phyloP scores from a whole-genome alignment of 92 coral and sea anemone genomes.

The Actinostola sp. region DNA sequence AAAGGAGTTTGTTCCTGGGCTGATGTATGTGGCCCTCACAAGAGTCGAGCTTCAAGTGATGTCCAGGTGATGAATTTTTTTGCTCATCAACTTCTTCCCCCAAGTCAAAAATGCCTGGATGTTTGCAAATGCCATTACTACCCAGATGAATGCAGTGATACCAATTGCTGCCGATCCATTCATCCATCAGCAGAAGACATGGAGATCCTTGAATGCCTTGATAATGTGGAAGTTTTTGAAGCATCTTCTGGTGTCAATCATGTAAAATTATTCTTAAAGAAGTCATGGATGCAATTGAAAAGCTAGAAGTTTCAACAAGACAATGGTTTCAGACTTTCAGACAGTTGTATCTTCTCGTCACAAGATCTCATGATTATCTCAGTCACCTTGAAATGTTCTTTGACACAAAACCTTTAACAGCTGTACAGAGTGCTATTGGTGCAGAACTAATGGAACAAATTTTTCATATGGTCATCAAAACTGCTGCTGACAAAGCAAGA shows the following conservation, averaged over 20 bases:
- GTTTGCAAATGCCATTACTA: too few relatives aligned
- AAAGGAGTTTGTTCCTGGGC: too few relatives aligned
- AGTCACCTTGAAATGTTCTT: slow-evolving; percentile 35
- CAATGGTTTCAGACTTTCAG: slow-evolving; percentile 29
- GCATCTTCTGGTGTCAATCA: background rate
- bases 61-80: too few relatives aligned
- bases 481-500: slow-evolving; percentile 31
- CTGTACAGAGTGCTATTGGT: slow-evolving; percentile 30
- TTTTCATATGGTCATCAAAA: slow-evolving; percentile 24
- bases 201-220: too few relatives aligned
- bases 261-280: background rate
- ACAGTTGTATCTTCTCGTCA: slow-evolving; percentile 33
- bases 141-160: too few relatives aligned
- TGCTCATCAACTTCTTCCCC: too few relatives aligned
- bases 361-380: slow-evolving; percentile 30
- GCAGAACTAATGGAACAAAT: slow-evolving; percentile 29
- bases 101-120: too few relatives aligned
- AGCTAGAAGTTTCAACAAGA: background rate
- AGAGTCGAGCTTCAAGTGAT: too few relatives aligned
- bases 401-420: slow-evolving; percentile 16
- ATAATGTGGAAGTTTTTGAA: too few relatives aligned
- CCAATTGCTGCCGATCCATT: too few relatives aligned
- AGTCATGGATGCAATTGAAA: slow-evolving; percentile 1
- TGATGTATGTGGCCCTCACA: too few relatives aligned
- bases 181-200: too few relatives aligned